Percentiles rank a stretch among this genome's conserved stretches.
phyloP scores from a whole-genome alignment of 2,888 invertebrate genomes.

The Volucella bombylans region DNA sequence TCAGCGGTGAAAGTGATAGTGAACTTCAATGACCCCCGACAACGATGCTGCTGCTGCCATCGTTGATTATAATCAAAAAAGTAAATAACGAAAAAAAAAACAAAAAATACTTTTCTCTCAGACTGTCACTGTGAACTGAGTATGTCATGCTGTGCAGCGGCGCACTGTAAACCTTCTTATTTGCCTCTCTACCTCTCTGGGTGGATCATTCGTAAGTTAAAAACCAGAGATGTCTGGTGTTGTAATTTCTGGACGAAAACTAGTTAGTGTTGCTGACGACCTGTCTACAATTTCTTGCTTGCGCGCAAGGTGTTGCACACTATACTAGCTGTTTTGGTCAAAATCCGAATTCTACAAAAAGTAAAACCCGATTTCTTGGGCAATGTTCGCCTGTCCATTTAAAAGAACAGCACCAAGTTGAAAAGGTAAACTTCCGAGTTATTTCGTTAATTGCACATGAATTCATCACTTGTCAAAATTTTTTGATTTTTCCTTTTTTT shows the following conservation, averaged over 20 bases:
- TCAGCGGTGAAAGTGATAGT: constrained; percentile 81
- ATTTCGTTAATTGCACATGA: constrained; percentile 40
- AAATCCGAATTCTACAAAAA: constrained; percentile 18
- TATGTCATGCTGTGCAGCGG: constrained; percentile 43
- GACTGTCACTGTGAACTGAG: constrained; percentile 46
- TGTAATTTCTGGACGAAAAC: constrained; percentile 67
- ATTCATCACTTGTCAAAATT: constrained; percentile 48
- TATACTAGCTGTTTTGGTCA: constrained; percentile 52
- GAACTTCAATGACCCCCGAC: constrained; percentile 80
- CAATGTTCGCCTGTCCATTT: constrained; percentile 56
- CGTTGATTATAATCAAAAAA: constrained; percentile 28
- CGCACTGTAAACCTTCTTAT: not conserved
- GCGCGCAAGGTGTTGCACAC: constrained; percentile 25
- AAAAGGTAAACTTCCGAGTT: constrained; percentile 55
- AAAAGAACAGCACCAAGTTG: constrained; percentile 21
- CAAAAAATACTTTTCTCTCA: constrained; percentile 57
- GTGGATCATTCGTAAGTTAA: not conserved
- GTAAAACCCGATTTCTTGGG: constrained; percentile 23
- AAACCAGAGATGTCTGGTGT: constrained; percentile 47
- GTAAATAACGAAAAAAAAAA: constrained; percentile 32
- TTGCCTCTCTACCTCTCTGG: no score
- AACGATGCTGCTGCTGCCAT: constrained; percentile 44
- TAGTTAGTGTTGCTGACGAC: constrained; percentile 61
- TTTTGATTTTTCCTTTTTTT: constrained; percentile 15
- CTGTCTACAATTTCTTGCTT: constrained; percentile 52